Evolutionary conservation across 2,113 vertebrate genomes (phyloP), one percentile per base, ranked within the genome.

Genomic region (Struthio camelus): DNA sequence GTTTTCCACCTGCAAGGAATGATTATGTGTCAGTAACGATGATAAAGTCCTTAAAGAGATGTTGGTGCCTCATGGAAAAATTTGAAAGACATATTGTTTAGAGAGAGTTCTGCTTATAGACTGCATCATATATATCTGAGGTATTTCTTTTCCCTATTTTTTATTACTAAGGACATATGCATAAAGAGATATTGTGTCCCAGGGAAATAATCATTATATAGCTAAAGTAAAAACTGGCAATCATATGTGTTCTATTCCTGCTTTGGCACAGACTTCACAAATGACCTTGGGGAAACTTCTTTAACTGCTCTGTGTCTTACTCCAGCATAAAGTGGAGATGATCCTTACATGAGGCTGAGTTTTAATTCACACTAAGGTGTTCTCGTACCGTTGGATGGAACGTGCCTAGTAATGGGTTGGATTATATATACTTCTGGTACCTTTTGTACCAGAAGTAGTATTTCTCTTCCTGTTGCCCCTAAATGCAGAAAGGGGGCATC

Each of bases 1-100:
- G 95, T 97, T 97, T 97, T 97, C 94, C 91, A 97, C 96, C 97
- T 97, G 97, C 94, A 94, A 96, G 91, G 97, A 97, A 95, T 87
- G 96, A 95, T 97, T 97, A 91, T 93, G 62, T 94, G 95, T 97
- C 96, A 96, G 97, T 95, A 97, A 94, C 5, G 17, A 97, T 97
- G 96, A 96, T 96, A 96, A 97, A 95, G 84, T 94, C 94, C 96
- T 97, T 95, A 93, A 97, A 97, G 91, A 94, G 88, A 96, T 97
- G 90, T 87, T 96, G 93, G 96, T 97, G 93, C 91, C 70, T 93
- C 94, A 84, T 93, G 87, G 90, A 91, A 96, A 93, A 94, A 87
- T 79, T 81, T 94, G 92, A 85, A 95, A 94, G 89, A 85, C 91
- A 61, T 95, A 85, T 88, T 97, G 95, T 95, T 95, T 91, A 84